Evolutionary conservation across 2,797 vertebrate genomes (phyloP).

Genomic region (Melanotaenia parkinsoni): DNA sequence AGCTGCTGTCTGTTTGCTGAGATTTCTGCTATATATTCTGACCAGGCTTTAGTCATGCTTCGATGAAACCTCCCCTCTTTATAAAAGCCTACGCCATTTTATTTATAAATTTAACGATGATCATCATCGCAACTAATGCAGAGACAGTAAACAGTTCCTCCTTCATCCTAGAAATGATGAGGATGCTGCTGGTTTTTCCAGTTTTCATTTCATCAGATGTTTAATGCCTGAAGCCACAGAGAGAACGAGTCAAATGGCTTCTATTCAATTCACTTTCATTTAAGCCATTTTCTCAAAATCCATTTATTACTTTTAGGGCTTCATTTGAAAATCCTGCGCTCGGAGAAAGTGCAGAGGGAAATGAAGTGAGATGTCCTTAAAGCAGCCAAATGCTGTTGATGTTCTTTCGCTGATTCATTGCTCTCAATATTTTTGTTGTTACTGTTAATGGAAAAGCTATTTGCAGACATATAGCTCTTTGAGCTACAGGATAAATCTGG

Average conservation of each 20-base stretch:
- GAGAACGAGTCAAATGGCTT: neutral
- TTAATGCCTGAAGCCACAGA: neutral
- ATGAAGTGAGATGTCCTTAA: conserved; percentile 18
- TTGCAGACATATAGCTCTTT: conserved; percentile 43
- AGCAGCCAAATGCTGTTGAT: conserved; percentile 1
- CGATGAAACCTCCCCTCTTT: no score
- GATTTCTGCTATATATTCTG: no score
- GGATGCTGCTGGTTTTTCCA: neutral
- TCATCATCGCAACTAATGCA: neutral
- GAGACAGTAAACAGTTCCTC: neutral
- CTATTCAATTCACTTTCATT: conserved; percentile 6
- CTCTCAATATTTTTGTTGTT: conserved; percentile 37
- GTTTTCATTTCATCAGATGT: neutral
- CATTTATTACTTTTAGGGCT: conserved; percentile 23
- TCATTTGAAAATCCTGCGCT: conserved; percentile 16
- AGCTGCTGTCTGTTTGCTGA: neutral
- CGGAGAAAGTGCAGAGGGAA: conserved; percentile 7
- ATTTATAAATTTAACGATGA: neutral
- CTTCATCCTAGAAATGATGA: neutral
- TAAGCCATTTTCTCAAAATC: conserved; percentile 13
- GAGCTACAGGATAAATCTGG: conserved; percentile 34
- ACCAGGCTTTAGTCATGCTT: neutral
- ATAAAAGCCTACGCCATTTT: neutral
- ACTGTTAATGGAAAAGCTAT: conserved; percentile 66
- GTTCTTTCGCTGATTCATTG: conserved; percentile 36